Conservation (phyloP, 2,888 invertebrate genomes). For the Erebia epiphron region DNA sequence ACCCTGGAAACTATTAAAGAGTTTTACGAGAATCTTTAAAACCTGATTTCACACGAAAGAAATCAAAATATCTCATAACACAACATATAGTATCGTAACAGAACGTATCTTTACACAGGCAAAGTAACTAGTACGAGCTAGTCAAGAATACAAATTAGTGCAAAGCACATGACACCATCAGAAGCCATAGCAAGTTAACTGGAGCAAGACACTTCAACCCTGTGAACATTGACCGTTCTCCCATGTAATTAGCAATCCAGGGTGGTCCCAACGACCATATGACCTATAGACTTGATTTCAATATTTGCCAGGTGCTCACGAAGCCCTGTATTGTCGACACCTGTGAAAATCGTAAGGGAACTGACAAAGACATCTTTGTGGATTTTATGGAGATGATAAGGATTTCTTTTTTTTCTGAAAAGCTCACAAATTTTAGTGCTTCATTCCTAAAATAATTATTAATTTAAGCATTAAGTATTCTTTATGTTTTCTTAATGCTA, state of each 20-base stretch:
- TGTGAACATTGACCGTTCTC: constrained; percentile 49
- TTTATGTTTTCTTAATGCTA: no score
- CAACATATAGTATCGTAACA: no score
- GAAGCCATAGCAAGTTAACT: constrained; percentile 24
- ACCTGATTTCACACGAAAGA: no score
- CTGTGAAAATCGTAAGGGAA: not conserved
- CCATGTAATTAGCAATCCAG: constrained; percentile 55
- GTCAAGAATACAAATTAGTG: not conserved
- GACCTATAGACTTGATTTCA: constrained; percentile 48
- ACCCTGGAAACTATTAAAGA: no score
- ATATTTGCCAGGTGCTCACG: constrained; percentile 45
- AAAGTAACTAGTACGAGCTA: no score
- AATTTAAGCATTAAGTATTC: no score
- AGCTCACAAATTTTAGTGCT: not conserved
- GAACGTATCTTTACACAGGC: no score
- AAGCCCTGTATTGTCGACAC: constrained; percentile 47
- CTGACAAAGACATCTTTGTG: not conserved
- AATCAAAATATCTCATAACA: no score
- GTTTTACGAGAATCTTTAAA: no score
- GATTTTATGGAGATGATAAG: not conserved
- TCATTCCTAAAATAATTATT: no score
- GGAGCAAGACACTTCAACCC: constrained; percentile 20
- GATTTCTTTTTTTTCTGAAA: not conserved
- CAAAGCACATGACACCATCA: constrained; percentile 4
- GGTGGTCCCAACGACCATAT: constrained; percentile 60